phyloP scores from a whole-genome alignment of 30 jellyfish, hydroid and myxozoan genomes.

The Nemopilema nomurai region DNA sequence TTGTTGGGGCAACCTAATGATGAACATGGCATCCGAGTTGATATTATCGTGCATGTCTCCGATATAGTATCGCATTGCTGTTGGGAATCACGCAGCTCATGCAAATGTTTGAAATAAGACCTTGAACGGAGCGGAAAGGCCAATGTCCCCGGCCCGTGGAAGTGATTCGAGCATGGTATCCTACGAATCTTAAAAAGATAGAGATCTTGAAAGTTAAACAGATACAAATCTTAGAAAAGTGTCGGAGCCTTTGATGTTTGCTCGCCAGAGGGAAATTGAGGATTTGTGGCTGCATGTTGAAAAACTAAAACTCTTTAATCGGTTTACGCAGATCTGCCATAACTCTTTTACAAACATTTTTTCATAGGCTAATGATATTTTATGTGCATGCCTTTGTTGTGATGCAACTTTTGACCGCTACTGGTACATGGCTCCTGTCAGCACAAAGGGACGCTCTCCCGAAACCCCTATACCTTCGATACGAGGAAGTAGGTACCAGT shows the following conservation, averaged over 20 bases:
- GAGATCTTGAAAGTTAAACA: slow-evolving; percentile 44
- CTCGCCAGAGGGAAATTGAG: slow-evolving; percentile 48
- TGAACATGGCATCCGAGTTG: no score
- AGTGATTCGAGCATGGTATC: slow-evolving; percentile 30
- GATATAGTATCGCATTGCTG: background rate
- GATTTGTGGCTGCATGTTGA: slow-evolving; percentile 54
- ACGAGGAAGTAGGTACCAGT: background rate
- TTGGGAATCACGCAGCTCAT: background rate
- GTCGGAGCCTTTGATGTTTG: slow-evolving; percentile 37
- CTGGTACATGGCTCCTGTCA: background rate
- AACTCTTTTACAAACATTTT: slow-evolving; percentile 29
- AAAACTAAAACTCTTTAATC: slow-evolving; percentile 35
- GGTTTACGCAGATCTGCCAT: slow-evolving; percentile 22
- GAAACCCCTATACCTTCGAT: background rate
- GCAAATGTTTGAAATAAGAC: background rate
- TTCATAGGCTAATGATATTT: slow-evolving; percentile 38
- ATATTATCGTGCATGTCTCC: background rate
- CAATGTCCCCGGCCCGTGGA: slow-evolving; percentile 4
- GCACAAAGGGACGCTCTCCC: background rate
- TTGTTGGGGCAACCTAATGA: no score
- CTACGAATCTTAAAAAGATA: slow-evolving; percentile 51
- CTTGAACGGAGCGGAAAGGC: slow-evolving; percentile 15
- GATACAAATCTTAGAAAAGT: slow-evolving; percentile 23
- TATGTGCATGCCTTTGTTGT: slow-evolving; percentile 8
- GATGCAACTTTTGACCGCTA: background rate